Base-by-base conservation (phyloP, 2,888 invertebrate genomes). In the Stomorhina lunata region DNA sequence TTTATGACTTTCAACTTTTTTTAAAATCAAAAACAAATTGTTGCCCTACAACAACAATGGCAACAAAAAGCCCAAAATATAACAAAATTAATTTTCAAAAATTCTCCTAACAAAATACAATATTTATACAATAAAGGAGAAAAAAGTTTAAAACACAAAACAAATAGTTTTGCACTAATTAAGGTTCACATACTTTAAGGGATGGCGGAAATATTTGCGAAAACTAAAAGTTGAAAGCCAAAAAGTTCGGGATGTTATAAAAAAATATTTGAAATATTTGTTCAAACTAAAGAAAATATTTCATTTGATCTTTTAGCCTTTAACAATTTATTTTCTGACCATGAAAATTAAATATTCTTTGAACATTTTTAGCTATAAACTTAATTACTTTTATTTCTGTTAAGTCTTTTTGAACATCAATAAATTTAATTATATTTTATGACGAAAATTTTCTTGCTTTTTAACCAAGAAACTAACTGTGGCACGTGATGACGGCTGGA, bases 351-450 rank as follows among this genome's bases (percentile, higher is more conserved):
- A 55, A 63, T 55, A 78, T 81, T 68, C 66, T 61, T 32, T 55
- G 68, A 45, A 57, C 66, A 77, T 43, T 68, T n/a, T 57, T 9
- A 25, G 37, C 32, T 50, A 71, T 50, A 61, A 71, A 81, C 50
- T 63, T 78, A 81, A 78, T 73, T 73, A 77, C 6, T 2, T 34
- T 15, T 55, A 9, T 68, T 61, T 61, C 10, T 71, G n/a, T n/a
- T n/a, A n/a, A n/a, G n/a, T n/a, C n/a, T 45, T 27, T 68, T 45
- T 29, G 6, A 69, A 45, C 45, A 34, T 45, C 63, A 69, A 76
- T 80, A 76, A 80, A 82, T 75, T 71, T 69, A 75, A 66, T 79
- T 59, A 79, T 65, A 40, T 82, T 75, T 66, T 82, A 69, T 79
- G 32, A 40, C 55, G 43, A 59, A 48, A 55, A 37, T 55, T 17